phyloP scores from a whole-genome alignment of 37 sponge, comb jelly and placozoan species.

The Halisarca cf. caerulea region DNA sequence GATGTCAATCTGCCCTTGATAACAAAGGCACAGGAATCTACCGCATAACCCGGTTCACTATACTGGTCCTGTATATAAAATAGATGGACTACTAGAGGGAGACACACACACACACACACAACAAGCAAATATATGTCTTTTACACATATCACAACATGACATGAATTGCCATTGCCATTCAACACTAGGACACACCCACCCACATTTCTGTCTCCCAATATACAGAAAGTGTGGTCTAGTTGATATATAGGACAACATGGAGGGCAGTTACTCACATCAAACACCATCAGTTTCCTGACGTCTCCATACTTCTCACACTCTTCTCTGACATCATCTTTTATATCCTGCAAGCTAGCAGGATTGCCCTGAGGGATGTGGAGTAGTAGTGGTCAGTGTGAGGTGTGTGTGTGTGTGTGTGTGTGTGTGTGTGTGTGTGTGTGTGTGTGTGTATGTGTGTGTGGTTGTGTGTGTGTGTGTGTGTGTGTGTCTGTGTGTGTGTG shows the following conservation, averaged over 20 bases:
- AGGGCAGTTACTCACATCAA: constrained; percentile 72
- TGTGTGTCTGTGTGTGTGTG: too few relatives aligned
- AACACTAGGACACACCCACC: background rate
- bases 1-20: too few relatives aligned
- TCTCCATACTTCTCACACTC: constrained; percentile 95
- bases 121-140: too few relatives aligned
- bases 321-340: constrained; percentile 74
- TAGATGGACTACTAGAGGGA: too few relatives aligned
- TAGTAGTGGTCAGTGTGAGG: background rate
- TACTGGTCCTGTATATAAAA: too few relatives aligned
- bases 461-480: too few relatives aligned
- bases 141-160: too few relatives aligned
- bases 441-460: too few relatives aligned
- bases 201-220: background rate
- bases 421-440: background rate
- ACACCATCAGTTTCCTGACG: constrained; percentile 89
- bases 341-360: constrained; percentile 83
- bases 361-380: background rate
- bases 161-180: background rate
- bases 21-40: too few relatives aligned
- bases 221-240: background rate
- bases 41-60: too few relatives aligned
- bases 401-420: background rate
- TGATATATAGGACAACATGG: background rate
- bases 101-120: too few relatives aligned